phyloP scores from a whole-genome alignment of 2,797 vertebrate genomes.

The Lagorchestes hirsutus region DNA sequence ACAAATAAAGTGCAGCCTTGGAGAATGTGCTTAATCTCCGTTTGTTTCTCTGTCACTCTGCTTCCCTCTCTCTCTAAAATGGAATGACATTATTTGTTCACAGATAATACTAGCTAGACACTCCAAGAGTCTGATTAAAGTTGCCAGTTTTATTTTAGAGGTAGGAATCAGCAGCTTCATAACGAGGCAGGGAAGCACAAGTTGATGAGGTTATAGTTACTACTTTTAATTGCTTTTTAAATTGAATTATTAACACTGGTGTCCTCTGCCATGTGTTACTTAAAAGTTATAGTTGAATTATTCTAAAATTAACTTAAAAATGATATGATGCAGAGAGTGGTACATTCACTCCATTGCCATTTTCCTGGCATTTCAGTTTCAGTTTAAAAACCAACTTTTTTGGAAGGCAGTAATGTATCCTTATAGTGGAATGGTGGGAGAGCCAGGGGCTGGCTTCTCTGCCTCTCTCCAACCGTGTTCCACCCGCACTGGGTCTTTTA shows the following conservation, averaged over 20 bases:
- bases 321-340: background rate
- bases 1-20: fast-evolving
- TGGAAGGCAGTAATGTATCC: background rate
- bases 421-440: background rate
- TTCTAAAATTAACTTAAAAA: background rate
- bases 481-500: background rate
- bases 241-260: background rate
- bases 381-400: background rate
- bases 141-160: background rate
- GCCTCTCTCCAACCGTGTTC: background rate
- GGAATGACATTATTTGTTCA: background rate
- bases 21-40: background rate
- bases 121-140: background rate
- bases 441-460: background rate
- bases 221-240: background rate
- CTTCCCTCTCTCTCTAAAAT: background rate
- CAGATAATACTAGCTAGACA: background rate
- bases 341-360: background rate
- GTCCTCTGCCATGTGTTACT: background rate
- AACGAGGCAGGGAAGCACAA: background rate
- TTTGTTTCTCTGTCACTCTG: background rate
- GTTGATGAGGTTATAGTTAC: background rate
- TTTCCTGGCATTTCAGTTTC: too few relatives aligned
- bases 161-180: background rate
- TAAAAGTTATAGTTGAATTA: background rate